phyloP scores from a whole-genome alignment of 2,113 vertebrate genomes.

The Nymphicus hollandicus region DNA sequence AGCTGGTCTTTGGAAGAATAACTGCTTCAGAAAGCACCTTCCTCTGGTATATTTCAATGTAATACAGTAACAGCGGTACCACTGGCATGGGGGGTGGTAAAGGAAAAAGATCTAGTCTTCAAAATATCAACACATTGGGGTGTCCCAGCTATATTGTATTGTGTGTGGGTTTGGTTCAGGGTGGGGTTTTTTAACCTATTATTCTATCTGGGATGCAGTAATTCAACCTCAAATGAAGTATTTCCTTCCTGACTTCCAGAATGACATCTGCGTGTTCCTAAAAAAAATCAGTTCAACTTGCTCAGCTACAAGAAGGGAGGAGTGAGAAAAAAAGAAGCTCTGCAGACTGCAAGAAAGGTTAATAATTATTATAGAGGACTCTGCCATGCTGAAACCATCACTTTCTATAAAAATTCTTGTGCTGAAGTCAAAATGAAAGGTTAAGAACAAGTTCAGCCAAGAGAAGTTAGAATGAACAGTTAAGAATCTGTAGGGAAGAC shows the following conservation, averaged over 20 bases:
- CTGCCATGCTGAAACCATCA: background rate
- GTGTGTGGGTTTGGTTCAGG: background rate
- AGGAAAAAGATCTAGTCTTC: background rate
- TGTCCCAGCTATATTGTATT: background rate
- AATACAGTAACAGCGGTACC: background rate
- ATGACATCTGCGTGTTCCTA: background rate
- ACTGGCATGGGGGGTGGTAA: background rate
- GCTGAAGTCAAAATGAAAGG: background rate
- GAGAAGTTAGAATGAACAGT: background rate
- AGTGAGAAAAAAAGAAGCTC: background rate
- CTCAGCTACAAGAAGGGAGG: background rate
- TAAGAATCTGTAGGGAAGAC: background rate
- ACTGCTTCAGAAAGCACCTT: background rate
- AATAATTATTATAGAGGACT: background rate
- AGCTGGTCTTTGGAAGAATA: background rate
- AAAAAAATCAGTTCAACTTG: background rate
- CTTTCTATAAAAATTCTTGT: background rate
- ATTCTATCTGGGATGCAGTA: background rate
- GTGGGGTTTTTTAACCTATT: background rate
- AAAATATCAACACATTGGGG: background rate
- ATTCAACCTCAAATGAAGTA: background rate
- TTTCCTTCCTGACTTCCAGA: background rate
- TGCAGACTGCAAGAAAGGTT: background rate
- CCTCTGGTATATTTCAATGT: background rate
- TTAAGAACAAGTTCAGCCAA: background rate